Evolutionary conservation across 2,113 vertebrate species (phyloP).

Genomic region (Takifugu bimaculatus): DNA sequence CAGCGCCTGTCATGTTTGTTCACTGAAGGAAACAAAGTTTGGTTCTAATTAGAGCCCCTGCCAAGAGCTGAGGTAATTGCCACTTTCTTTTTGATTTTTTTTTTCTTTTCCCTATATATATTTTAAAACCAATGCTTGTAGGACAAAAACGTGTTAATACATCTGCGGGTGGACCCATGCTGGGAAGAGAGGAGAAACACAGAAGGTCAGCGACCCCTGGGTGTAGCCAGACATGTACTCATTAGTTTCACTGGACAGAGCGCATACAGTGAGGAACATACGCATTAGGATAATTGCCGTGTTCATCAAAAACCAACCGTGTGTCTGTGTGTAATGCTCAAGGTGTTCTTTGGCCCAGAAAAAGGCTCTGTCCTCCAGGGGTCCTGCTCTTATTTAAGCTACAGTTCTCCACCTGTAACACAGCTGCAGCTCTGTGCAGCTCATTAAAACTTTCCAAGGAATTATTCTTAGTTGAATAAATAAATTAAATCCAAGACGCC

Average conservation of each 20-base stretch:
- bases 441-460: constrained; percentile 73
- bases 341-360: constrained; percentile 25
- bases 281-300: constrained; percentile 15
- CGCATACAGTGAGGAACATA: constrained; percentile 8
- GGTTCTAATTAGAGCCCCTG: constrained; percentile 84
- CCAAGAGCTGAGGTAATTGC: constrained; percentile 77
- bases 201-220: neutral
- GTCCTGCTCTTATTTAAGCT: constrained; percentile 18
- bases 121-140: constrained; percentile 26
- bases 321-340: constrained; percentile 4
- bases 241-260: neutral
- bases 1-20: constrained; percentile 78
- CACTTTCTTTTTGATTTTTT: constrained; percentile 46
- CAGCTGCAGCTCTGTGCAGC: constrained; percentile 68
- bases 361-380: constrained; percentile 29
- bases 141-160: constrained; percentile 13
- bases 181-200: constrained; percentile 17
- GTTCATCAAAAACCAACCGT: neutral
- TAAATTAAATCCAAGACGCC: constrained; percentile 52
- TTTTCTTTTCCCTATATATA: constrained; percentile 37
- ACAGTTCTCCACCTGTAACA: constrained; percentile 61
- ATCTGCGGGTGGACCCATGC: constrained; percentile 13
- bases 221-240: neutral
- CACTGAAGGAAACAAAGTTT: constrained; percentile 78
- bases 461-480: constrained; percentile 64